Conservation (phyloP, 2,888 invertebrate genomes). For the Leucania comma region DNA sequence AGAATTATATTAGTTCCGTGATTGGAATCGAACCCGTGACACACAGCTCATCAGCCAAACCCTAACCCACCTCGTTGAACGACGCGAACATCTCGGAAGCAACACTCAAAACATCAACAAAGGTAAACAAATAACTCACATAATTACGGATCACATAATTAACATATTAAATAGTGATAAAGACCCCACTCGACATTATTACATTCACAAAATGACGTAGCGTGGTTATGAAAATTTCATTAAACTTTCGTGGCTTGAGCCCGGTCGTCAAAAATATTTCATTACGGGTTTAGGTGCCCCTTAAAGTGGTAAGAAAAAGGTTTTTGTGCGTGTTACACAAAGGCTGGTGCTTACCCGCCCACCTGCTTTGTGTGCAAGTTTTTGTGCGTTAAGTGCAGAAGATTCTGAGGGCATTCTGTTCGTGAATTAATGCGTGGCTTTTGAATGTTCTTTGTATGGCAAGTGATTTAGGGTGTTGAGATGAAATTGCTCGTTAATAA, state of each 20-base stretch:
- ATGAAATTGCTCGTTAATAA: not conserved
- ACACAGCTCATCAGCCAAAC: too few relatives aligned
- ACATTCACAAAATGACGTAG: constrained; percentile 59
- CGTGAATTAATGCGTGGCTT: constrained; percentile 34
- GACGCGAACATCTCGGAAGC: not conserved
- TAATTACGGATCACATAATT: constrained; percentile 55
- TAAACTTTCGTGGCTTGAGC: constrained; percentile 62
- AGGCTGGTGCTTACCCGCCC: constrained; percentile 44
- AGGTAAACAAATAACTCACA: constrained; percentile 35
- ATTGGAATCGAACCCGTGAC: too few relatives aligned
- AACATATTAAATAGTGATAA: constrained; percentile 57
- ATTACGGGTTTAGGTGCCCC: constrained; percentile 63
- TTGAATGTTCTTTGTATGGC: constrained; percentile 19
- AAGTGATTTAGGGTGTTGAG: constrained; percentile 26
- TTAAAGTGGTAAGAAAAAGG: constrained; percentile 61
- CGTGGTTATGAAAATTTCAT: constrained; percentile 67
- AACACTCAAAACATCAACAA: not conserved
- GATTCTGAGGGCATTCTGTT: constrained; percentile 38
- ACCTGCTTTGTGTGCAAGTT: constrained; percentile 56
- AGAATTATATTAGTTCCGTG: too few relatives aligned
- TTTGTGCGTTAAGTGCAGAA: constrained; percentile 56
- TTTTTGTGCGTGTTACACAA: constrained; percentile 61
- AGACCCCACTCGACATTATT: constrained; percentile 56
- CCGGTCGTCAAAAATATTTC: constrained; percentile 69
- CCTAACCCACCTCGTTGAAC: too few relatives aligned